Percentiles rank a stretch among this genome's conserved stretches.
Evolutionary conservation across 2,888 invertebrate species (phyloP).

Genomic region (Drosophila ustulata): DNA sequence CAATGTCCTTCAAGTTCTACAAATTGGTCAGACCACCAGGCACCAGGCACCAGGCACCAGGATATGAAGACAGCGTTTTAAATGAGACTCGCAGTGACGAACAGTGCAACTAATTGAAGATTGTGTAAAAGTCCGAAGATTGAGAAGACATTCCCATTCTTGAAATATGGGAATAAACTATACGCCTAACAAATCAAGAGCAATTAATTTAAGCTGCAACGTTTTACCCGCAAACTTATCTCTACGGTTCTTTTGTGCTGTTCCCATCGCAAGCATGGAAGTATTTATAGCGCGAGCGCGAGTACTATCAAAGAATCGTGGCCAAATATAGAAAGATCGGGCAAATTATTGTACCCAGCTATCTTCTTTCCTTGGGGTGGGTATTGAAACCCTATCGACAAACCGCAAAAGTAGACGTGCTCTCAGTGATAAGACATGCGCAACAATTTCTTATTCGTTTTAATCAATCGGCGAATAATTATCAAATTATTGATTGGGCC

Average conservation of each 20-base stretch:
- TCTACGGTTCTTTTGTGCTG: too few species aligned
- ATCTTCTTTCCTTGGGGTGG: background rate
- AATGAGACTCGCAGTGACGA: constrained; percentile 1
- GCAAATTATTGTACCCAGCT: background rate
- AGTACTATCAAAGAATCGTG: background rate
- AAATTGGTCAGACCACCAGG: constrained; percentile 21
- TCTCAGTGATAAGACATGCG: background rate
- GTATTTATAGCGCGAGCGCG: too few species aligned
- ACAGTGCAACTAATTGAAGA: constrained; percentile 29
- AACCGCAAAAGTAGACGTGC: background rate
- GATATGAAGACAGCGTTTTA: constrained; percentile 9
- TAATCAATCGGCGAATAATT: background rate
- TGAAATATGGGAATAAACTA: too few species aligned
- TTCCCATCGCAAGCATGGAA: too few species aligned
- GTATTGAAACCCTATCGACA: background rate
- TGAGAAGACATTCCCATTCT: background rate
- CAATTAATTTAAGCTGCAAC: too few species aligned
- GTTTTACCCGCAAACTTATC: too few species aligned
- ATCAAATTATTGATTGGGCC: constrained; percentile 8
- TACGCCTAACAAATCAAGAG: too few species aligned
- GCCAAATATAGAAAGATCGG: background rate
- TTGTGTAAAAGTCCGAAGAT: background rate
- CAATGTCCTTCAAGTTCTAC: constrained; percentile 52
- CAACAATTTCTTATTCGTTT: background rate
- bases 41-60: constrained; percentile 1